Evolutionary conservation across 2,888 invertebrate species (phyloP), one percentile per base, ranked within the genome.

Genomic region (Volucella inanis): DNA sequence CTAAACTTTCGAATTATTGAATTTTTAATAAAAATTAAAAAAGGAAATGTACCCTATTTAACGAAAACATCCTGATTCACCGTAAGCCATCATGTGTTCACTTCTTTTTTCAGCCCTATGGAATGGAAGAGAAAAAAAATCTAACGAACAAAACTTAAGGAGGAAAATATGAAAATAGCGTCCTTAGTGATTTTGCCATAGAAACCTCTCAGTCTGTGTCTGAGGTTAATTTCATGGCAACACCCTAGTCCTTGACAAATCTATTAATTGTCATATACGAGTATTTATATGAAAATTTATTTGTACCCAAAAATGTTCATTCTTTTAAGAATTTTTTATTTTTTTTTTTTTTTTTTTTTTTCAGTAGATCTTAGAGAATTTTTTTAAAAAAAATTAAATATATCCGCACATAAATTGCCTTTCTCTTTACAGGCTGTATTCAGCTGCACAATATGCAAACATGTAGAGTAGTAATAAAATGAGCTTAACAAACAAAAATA

Each of bases 171-270:
- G 39, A 67, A 80, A 85, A 72, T 52, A 70, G 81, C 81, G 85
- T 85, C 85, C 85, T 77, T 85, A 81, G 85, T 81, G 85, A 85
- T 81, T 80, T 85, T 55, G 76, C 49, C 85, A 85, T 85, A 72
- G 85, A 76, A 85, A 85, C 85, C 74, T 75, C 75, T 39, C 65
- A 71, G 61, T 80, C 75, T 71, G 68, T 22, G 49, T 31, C 72
- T 67, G 72, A 89, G 88, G 89, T 89, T 89, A 88, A 90, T 89
- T 90, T 90, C 91, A 89, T 91, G 89, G 91, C 91, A 91, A 91
- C 91, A 90, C 91, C 91, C 91, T 87, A 79, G 70, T 62, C 74
- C 61, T 47, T 65, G 54, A 6, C 39, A 75, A 54, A 71, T 80
- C 50, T 74, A 72, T 78, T 67, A 68, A 59, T 59, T 54, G 39